Evolutionary conservation across 1,140 invertebrate genomes (phyloP).

Genomic region (Sipha flava): DNA sequence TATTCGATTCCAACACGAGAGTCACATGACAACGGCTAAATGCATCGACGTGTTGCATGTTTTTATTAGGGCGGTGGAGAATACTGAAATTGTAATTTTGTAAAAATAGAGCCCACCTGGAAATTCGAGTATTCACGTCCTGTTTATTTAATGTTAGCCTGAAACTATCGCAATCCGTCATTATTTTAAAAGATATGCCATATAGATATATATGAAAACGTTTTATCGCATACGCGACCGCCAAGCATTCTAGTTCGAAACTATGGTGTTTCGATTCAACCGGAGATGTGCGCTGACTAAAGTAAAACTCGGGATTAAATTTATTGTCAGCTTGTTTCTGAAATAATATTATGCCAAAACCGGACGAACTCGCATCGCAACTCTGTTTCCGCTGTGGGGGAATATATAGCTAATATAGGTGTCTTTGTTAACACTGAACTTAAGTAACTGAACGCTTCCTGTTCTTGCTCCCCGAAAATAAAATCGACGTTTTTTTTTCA

Average conservation of each 20-base stretch:
- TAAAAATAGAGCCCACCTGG: neutral
- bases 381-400: conserved; percentile 35
- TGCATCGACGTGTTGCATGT: neutral
- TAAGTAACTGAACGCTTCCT: neutral
- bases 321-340: neutral
- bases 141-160: conserved; percentile 34
- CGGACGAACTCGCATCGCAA: neutral
- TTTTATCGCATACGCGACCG: neutral
- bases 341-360: neutral
- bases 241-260: neutral
- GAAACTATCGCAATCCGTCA: neutral
- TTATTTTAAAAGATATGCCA: neutral
- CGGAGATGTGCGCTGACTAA: neutral
- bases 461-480: neutral
- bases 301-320: neutral
- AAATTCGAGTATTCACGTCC: conserved; percentile 32
- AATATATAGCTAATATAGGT: neutral
- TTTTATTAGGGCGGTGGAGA: neutral
- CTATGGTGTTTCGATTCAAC: neutral
- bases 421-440: neutral
- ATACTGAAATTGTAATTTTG: neutral
- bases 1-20: neutral
- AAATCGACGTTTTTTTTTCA: neutral
- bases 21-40: neutral
- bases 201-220: neutral